phyloP scores from a whole-genome alignment of 2,888 invertebrate genomes.

The Leptarthrus brevirostris region DNA sequence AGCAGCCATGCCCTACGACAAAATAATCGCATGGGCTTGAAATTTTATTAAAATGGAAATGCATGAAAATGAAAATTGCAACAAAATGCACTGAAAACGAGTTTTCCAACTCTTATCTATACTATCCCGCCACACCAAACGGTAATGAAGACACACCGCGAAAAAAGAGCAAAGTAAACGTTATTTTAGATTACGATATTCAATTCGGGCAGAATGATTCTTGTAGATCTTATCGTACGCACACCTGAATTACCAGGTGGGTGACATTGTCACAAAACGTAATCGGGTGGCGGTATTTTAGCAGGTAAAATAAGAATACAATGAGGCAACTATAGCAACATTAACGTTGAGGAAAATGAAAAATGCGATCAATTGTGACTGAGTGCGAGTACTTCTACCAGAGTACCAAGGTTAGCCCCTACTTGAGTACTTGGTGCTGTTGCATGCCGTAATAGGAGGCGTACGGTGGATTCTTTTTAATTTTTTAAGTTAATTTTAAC shows the following conservation, averaged over 20 bases:
- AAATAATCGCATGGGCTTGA: background rate
- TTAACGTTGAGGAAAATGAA: slow-evolving; percentile 2
- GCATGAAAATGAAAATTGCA: slow-evolving; percentile 2
- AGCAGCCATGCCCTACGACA: slow-evolving; percentile 37
- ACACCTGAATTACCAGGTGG: background rate
- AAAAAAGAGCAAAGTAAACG: too few relatives aligned
- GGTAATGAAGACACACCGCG: too few relatives aligned
- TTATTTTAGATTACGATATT: too few relatives aligned
- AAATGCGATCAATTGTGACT: slow-evolving; percentile 34
- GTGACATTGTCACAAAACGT: background rate
- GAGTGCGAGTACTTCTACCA: slow-evolving; percentile 8
- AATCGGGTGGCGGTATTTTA: background rate
- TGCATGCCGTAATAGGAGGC: slow-evolving; percentile 20
- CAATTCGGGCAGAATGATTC: background rate
- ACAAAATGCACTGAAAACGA: background rate
- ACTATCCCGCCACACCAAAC: too few relatives aligned
- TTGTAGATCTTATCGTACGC: background rate
- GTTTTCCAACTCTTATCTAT: too few relatives aligned
- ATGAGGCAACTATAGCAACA: background rate
- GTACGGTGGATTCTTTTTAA: slow-evolving; percentile 28
- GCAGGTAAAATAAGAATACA: background rate
- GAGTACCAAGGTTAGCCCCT: slow-evolving; percentile 43
- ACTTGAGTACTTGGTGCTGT: background rate
- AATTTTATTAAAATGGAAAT: background rate
- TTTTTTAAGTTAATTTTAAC: background rate